These are phyloP conservation scores for Cerceris ruficornis DNA, from an alignment of 2,888 invertebrate species.

Conservation along the genomic window DNA sequence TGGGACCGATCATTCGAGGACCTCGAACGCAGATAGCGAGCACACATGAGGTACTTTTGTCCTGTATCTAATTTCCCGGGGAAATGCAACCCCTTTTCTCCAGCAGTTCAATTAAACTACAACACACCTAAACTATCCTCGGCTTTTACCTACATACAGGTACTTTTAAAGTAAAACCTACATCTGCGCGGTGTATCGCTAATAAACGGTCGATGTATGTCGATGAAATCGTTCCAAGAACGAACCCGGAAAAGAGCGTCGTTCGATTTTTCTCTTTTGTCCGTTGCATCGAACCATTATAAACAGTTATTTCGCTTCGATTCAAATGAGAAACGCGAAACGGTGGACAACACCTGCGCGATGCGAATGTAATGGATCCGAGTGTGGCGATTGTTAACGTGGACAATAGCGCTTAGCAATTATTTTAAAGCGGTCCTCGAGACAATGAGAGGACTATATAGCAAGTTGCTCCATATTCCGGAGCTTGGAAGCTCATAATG, in stretches of 20 bases:
- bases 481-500: conserved; percentile 45
- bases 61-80: conserved; percentile 47
- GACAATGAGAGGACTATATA: conserved; percentile 46
- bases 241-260: neutral
- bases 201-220: no score
- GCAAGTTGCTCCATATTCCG: conserved; percentile 47
- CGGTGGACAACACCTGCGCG: conserved; percentile 33
- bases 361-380: conserved; percentile 45
- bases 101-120: conserved; percentile 28
- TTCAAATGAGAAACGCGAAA: conserved; percentile 33
- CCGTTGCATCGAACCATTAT: neutral
- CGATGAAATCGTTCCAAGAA: neutral
- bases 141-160: no score
- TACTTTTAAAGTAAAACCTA: conserved; percentile 17
- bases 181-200: neutral
- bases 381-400: conserved; percentile 40
- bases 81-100: conserved; percentile 21
- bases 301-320: conserved; percentile 34
- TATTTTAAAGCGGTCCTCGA: conserved; percentile 53
- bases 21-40: conserved; percentile 26
- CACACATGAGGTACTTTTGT: conserved; percentile 46
- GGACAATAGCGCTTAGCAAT: conserved; percentile 54
- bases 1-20: conserved; percentile 34
- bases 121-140: no score
- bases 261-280: no score